Evolutionary conservation across 1,140 invertebrate genomes (phyloP).

Genomic region (Diorhabda carinulata): DNA sequence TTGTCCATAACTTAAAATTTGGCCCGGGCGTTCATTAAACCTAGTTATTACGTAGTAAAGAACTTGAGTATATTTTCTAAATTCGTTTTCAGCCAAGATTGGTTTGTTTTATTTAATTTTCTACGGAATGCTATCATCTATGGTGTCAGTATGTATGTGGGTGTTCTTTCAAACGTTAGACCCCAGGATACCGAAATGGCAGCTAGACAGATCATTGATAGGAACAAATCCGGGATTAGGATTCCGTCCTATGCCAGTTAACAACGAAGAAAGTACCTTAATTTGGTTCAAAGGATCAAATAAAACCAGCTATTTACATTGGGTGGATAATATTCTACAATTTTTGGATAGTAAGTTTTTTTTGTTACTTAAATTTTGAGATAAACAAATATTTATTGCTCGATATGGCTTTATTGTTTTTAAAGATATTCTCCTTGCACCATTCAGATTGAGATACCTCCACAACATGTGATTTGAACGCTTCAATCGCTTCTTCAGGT

Average conservation of each 20-base stretch:
- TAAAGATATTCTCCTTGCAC: no score
- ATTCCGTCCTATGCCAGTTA: conserved; percentile 88
- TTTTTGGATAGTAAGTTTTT: conserved; percentile 65
- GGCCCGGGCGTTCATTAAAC: no score
- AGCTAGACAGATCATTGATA: conserved; percentile 75
- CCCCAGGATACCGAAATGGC: conserved; percentile 79
- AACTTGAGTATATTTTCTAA: background rate
- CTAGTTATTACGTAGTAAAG: no score
- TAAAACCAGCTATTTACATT: conserved; percentile 72
- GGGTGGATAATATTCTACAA: conserved; percentile 68
- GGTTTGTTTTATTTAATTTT: conserved; percentile 88
- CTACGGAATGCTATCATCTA: conserved; percentile 78
- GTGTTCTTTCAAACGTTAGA: conserved; percentile 89
- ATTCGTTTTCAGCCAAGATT: conserved; percentile 70
- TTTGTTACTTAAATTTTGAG: background rate
- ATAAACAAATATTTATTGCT: no score
- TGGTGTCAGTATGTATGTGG: conserved; percentile 87
- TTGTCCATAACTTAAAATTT: no score
- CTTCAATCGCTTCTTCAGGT: no score
- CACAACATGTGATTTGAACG: no score
- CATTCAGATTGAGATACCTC: no score
- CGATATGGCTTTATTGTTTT: no score
- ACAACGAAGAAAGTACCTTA: conserved; percentile 88
- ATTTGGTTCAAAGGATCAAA: conserved; percentile 87
- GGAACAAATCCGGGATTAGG: conserved; percentile 91